Evolutionary conservation across 2,888 invertebrate genomes (phyloP).

Genomic region (Subacronicta megacephala): DNA sequence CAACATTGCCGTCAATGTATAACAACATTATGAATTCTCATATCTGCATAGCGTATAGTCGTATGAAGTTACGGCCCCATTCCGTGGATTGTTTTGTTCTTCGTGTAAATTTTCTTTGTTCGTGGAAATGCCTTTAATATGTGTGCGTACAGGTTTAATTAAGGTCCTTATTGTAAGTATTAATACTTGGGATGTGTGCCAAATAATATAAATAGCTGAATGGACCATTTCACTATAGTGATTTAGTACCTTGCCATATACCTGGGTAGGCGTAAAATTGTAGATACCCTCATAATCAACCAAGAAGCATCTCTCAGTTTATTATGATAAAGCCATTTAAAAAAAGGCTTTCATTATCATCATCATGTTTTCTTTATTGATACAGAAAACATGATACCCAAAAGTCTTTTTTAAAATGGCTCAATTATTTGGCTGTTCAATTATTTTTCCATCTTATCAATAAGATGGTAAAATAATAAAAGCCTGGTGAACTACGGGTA

Average conservation of each 20-base stretch:
- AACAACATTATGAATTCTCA: constrained; percentile 27
- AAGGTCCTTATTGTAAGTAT: constrained; percentile 45
- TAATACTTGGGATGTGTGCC: constrained; percentile 6
- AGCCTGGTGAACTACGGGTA: no score
- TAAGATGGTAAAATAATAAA: no score
- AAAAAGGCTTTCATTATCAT: no score
- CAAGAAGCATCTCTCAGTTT: no score
- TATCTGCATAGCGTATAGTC: constrained; percentile 28
- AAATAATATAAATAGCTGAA: background rate
- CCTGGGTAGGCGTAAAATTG: no score
- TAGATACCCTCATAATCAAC: no score
- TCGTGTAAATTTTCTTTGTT: constrained; percentile 58
- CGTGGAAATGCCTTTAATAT: constrained; percentile 46
- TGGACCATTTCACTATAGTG: constrained; percentile 1
- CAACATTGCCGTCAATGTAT: constrained; percentile 44
- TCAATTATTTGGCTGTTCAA: no score
- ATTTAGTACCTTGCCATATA: background rate
- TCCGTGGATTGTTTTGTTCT: constrained; percentile 52
- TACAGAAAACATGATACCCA: no score
- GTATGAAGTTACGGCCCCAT: constrained; percentile 40
- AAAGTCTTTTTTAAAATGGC: no score
- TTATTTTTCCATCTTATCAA: no score
- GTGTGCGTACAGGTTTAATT: constrained; percentile 51
- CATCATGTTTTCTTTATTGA: no score
- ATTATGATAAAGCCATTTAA: no score